phyloP scores from a whole-genome alignment of 2,888 invertebrate genomes.

The Drosophila anomelani region DNA sequence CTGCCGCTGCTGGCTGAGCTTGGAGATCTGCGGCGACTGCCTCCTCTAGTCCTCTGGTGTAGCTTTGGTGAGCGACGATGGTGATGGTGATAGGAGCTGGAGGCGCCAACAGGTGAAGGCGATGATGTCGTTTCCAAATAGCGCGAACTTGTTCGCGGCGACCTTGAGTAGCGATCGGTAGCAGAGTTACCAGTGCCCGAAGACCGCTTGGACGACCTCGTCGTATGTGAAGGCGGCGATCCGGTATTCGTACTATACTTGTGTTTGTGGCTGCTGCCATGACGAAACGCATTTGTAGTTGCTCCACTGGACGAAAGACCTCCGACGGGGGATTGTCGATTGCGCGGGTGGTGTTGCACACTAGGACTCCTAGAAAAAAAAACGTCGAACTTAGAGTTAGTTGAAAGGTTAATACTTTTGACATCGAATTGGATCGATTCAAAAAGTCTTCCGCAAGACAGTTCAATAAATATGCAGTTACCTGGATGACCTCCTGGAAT shows the following conservation, averaged over 20 bases:
- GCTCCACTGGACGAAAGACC: slow-evolving; percentile 43
- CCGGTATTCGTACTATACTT: slow-evolving; percentile 60
- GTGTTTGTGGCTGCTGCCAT: slow-evolving; percentile 73
- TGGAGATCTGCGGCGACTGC: slow-evolving; percentile 73
- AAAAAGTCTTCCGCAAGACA: too few relatives aligned
- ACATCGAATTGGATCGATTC: background rate
- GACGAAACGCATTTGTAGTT: slow-evolving; percentile 68
- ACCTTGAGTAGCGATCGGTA: slow-evolving; percentile 80
- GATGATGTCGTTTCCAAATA: slow-evolving; percentile 84
- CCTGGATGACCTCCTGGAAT: slow-evolving; percentile 81
- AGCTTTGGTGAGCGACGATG: slow-evolving; percentile 67
- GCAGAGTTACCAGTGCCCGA: slow-evolving; percentile 57
- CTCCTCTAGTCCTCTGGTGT: slow-evolving; percentile 54
- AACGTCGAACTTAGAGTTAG: background rate
- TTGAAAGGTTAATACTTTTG: background rate
- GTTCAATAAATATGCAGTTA: slow-evolving; percentile 24
- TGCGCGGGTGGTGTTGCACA: slow-evolving; percentile 73
- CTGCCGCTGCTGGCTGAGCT: slow-evolving; percentile 64
- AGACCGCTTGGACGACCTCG: slow-evolving; percentile 84
- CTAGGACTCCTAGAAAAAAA: slow-evolving; percentile 78
- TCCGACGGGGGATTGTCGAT: slow-evolving; percentile 75
- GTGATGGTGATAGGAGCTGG: slow-evolving; percentile 65
- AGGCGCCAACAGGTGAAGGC: slow-evolving; percentile 81
- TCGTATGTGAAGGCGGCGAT: slow-evolving; percentile 84
- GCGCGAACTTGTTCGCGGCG: slow-evolving; percentile 78